Conservation (phyloP, 2,888 invertebrate genomes). For the Phaonia tiefii region DNA sequence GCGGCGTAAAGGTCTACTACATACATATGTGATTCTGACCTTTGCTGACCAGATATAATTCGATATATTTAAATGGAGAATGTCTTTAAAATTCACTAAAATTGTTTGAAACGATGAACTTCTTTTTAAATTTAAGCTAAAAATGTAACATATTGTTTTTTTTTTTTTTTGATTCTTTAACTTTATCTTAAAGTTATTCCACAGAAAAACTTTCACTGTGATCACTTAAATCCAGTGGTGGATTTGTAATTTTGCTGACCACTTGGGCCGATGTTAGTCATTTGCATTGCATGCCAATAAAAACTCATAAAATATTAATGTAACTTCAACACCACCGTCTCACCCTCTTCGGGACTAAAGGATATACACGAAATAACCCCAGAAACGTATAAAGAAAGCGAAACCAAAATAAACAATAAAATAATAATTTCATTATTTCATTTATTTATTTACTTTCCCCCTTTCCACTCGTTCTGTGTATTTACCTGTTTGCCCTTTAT, state of each 20-base stretch:
- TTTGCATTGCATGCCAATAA: conserved; percentile 58
- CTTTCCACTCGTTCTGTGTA: not conserved
- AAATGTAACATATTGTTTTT: no score
- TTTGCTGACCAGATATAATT: no score
- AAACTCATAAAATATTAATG: conserved; percentile 46
- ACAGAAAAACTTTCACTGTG: conserved; percentile 33
- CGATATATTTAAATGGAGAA: no score
- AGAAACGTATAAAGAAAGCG: conserved; percentile 10
- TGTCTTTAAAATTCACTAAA: no score
- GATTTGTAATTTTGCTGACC: conserved; percentile 12
- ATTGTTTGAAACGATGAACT: no score
- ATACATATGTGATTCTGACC: no score
- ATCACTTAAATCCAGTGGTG: conserved; percentile 7
- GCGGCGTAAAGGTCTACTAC: no score
- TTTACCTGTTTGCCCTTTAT: conserved; percentile 55
- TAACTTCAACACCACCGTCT: not conserved
- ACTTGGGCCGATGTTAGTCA: conserved; percentile 10
- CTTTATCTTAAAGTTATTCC: not conserved
- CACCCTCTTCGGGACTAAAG: no score
- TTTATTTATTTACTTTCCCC: conserved; percentile 47
- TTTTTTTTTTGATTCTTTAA: no score
- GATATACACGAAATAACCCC: no score
- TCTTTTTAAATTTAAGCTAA: no score
- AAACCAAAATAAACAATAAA: conserved; percentile 56
- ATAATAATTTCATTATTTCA: conserved; percentile 60